Base-by-base conservation (phyloP, 2,888 invertebrate genomes). In the Drosophila kanekoi region DNA sequence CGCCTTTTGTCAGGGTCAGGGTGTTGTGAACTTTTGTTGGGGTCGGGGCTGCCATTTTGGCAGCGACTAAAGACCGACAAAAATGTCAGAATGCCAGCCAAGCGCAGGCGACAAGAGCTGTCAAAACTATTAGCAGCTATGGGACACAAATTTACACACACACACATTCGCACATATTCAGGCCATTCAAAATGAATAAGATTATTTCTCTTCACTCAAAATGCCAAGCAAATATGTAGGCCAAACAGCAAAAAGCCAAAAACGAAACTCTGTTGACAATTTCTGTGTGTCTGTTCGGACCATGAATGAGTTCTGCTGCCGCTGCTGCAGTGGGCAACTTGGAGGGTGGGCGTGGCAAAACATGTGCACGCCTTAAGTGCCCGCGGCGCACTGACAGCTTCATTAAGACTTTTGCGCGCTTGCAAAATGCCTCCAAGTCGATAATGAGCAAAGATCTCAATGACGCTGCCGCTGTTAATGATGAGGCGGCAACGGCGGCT, bases 111-210 rank as follows among this genome's bases (percentile, higher is more conserved):
- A 84, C 81, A 87, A 70, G 68, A 65, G 73, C 81, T 82, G 81
- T 82, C 87, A 82, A 78, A 87, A 87, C 87, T 82, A 82, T 82
- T 87, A 82, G 87, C 85, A 72, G 66, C 49, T 49, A 41, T 69
- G 78, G 56, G 68, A 47, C 43, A 58, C 14, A 76, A 37, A 59
- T 40, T 60, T 11, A 59, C 28, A 23, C 23, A 59, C 28, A 49
- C 13, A 49, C 0, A 53, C 18, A 54, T 35, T 56, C 16, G 33
- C 59, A 51, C 57, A 68, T 52, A 78, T 65, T 81, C 76, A 69
- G 87, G 68, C 73, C 79, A 77, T 81, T 87, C 81, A 76, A 84
- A 87, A 77, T 72, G 67, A 69, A 79, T 73, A 79, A 58, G 82
- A 79, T 81, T 85, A 81, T 85, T 85, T 79, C 85, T 76, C 79